phyloP scores from a whole-genome alignment of 2,797 vertebrate species.

The Gobionotothen gibberifrons region DNA sequence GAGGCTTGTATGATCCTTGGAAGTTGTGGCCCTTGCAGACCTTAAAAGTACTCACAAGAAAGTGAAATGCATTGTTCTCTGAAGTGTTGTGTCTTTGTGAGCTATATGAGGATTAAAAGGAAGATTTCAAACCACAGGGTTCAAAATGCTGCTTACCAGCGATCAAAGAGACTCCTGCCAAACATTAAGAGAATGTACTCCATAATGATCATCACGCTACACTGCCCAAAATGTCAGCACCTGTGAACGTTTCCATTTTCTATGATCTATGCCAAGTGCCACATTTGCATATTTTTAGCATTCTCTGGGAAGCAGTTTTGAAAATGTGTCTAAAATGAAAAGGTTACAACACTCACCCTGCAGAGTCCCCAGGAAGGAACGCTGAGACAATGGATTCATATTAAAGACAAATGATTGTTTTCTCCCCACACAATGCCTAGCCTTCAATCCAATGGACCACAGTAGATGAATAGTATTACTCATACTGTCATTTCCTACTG shows the following conservation, averaged over 20 bases:
- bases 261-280: conserved; percentile 18
- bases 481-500: conserved; percentile 70
- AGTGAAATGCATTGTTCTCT: conserved; percentile 13
- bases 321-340: conserved; percentile 34
- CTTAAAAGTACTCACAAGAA: conserved; percentile 12
- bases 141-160: conserved; percentile 30
- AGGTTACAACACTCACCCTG: conserved; percentile 29
- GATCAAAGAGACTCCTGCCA: conserved; percentile 13
- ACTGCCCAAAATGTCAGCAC: conserved; percentile 60
- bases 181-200: conserved; percentile 34
- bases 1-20: not conserved
- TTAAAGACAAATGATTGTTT: conserved; percentile 77
- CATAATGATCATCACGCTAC: conserved; percentile 42
- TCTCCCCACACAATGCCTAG: conserved; percentile 50
- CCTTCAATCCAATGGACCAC: conserved; percentile 72
- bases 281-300: conserved; percentile 60
- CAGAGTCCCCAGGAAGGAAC: conserved; percentile 34
- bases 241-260: conserved; percentile 49
- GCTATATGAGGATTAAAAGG: conserved; percentile 24
- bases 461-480: conserved; percentile 77
- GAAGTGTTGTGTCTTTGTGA: conserved; percentile 20
- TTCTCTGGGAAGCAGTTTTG: conserved; percentile 32
- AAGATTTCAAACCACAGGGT: conserved; percentile 5
- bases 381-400: conserved; percentile 70
- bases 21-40: not conserved